Conservation (phyloP, 2,888 invertebrate species). For the Idaea aversata region DNA sequence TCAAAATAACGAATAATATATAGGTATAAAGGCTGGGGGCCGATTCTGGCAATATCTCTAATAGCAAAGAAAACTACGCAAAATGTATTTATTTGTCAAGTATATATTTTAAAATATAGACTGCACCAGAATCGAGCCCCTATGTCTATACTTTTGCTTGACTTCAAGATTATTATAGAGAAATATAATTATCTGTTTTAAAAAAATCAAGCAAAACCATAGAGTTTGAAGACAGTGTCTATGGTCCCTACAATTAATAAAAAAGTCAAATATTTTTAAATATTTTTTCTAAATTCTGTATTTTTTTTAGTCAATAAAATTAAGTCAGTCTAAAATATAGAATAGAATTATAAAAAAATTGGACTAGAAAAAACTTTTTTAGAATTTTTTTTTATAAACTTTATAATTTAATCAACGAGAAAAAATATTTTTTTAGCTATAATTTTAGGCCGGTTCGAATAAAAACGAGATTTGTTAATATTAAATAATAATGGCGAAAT, state of each 20-base stretch:
- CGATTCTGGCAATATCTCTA: neutral
- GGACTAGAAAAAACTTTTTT: slow-evolving; percentile 37
- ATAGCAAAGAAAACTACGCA: neutral
- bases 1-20: slow-evolving; percentile 45
- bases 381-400: slow-evolving; percentile 16
- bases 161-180: slow-evolving; percentile 18
- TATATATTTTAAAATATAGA: neutral
- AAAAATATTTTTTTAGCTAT: slow-evolving; percentile 16
- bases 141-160: slow-evolving; percentile 49
- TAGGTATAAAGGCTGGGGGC: slow-evolving; percentile 47
- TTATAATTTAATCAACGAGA: slow-evolving; percentile 19
- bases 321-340: slow-evolving; percentile 49
- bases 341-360: slow-evolving; percentile 35
- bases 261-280: slow-evolving; percentile 48
- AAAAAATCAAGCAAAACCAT: slow-evolving; percentile 46
- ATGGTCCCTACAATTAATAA: slow-evolving; percentile 70
- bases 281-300: slow-evolving; percentile 45
- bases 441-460: slow-evolving; percentile 16
- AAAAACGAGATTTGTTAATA: neutral
- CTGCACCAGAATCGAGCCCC: slow-evolving; percentile 5
- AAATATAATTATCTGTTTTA: slow-evolving; percentile 14
- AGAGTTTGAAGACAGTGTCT: slow-evolving; percentile 54
- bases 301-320: slow-evolving; percentile 40
- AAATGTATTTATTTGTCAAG: neutral
- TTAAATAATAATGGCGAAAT: neutral